Evolutionary conservation across 2,113 vertebrate species (phyloP).

Genomic region (Lontra canadensis): DNA sequence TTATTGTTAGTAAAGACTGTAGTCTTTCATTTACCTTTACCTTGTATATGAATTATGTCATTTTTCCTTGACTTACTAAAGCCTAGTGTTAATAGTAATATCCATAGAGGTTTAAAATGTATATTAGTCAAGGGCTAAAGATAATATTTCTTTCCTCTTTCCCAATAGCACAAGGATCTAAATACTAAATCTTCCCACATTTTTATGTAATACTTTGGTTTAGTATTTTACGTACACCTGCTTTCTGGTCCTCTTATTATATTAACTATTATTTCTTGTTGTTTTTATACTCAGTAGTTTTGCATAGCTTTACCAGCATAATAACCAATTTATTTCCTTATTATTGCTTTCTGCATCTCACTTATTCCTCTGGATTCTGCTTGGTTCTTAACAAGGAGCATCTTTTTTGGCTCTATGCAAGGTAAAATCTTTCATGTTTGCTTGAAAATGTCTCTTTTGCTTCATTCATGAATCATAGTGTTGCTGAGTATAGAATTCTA

Average conservation of each 20-base stretch:
- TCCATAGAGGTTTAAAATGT: neutral
- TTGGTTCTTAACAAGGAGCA: neutral
- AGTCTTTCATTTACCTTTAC: neutral
- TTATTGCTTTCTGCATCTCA: neutral
- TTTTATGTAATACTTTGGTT: neutral
- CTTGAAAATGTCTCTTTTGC: constrained; percentile 38
- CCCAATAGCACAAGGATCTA: neutral
- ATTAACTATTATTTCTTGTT: neutral
- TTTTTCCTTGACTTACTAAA: neutral
- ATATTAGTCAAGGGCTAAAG: neutral
- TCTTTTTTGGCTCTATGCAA: neutral
- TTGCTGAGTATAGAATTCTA: neutral
- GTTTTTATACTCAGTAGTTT: neutral
- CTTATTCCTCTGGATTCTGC: neutral
- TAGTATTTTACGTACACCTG: neutral
- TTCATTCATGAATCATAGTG: neutral
- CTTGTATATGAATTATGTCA: neutral
- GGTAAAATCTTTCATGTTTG: neutral
- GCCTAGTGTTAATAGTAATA: neutral
- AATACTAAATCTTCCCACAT: neutral
- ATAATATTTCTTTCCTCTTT: neutral
- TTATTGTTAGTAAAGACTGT: neutral
- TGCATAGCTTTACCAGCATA: neutral
- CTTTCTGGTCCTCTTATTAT: neutral
- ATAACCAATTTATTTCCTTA: neutral